Percentiles rank a stretch among this genome's conserved stretches.
Conservation (phyloP, 2,888 invertebrate genomes). For the Sinopyrophorus schimmeli region DNA sequence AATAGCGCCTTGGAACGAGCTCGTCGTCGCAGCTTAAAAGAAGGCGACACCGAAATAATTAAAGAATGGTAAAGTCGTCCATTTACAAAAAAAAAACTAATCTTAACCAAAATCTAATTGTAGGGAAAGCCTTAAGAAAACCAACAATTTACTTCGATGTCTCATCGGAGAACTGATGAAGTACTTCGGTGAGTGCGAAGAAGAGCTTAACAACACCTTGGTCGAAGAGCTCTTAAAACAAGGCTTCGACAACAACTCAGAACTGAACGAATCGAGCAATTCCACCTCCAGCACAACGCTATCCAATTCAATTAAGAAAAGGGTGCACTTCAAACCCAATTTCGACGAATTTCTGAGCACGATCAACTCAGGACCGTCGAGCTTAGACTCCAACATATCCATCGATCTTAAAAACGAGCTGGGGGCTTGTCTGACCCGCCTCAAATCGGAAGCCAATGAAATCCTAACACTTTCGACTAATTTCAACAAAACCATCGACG, state of each 20-base stretch:
- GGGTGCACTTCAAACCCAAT: conserved; percentile 74
- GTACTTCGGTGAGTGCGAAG: conserved; percentile 76
- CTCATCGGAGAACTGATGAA: conserved; percentile 71
- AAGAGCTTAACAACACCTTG: conserved; percentile 76
- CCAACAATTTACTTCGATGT: conserved; percentile 67
- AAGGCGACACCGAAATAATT: conserved; percentile 61
- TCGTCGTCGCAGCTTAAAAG: conserved; percentile 45
- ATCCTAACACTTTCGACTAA: conserved; percentile 63
- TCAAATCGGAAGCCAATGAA: conserved; percentile 71
- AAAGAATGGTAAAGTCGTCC: conserved; percentile 61
- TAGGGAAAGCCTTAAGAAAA: conserved; percentile 69
- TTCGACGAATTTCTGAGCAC: conserved; percentile 63
- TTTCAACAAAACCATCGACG: conserved; percentile 23
- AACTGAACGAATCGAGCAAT: conserved; percentile 41
- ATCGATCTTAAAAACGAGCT: conserved; percentile 67
- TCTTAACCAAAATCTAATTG: conserved; percentile 21
- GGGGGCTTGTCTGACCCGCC: conserved; percentile 66
- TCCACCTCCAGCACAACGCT: conserved; percentile 39
- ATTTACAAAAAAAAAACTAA: not conserved
- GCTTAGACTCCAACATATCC: conserved; percentile 58
- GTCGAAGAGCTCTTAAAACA: conserved; percentile 65
- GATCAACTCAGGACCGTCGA: conserved; percentile 62
- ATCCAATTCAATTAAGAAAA: conserved; percentile 49
- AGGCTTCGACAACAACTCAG: conserved; percentile 43
- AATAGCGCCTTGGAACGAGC: conserved; percentile 49